A percentile compares a stretch with the other conserved stretches of the same genome.
Evolutionary conservation across 2,113 vertebrate species (phyloP).

Genomic region (Sander vitreus): DNA sequence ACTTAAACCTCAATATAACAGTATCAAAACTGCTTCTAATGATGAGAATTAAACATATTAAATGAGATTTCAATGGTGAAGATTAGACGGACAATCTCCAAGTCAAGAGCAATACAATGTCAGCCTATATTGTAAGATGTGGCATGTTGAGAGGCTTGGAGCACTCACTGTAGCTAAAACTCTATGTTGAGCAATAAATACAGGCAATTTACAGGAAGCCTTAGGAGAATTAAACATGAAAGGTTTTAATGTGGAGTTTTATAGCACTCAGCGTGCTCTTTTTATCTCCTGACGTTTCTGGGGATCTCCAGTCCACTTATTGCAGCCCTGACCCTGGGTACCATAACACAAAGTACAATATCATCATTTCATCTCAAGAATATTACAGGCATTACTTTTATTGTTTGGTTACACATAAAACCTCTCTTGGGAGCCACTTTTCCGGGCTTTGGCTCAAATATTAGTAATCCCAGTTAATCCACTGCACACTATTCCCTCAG

Average conservation of each 20-base stretch:
- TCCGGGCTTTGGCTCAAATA: not conserved
- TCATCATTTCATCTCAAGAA: slow-evolving; percentile 47
- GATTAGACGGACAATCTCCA: not conserved
- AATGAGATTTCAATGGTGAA: slow-evolving; percentile 1
- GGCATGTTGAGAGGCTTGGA: slow-evolving; percentile 7
- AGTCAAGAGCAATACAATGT: not conserved
- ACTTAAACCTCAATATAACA: not conserved
- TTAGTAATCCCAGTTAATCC: slow-evolving; percentile 51
- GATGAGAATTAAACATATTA: slow-evolving; percentile 6
- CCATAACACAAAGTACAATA: slow-evolving; percentile 39
- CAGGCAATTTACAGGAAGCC: slow-evolving; percentile 39
- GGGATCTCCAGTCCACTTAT: slow-evolving; percentile 39
- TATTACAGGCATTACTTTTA: slow-evolving; percentile 37
- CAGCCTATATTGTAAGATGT: slow-evolving; percentile 5
- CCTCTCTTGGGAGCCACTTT: slow-evolving; percentile 9
- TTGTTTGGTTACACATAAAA: slow-evolving; percentile 34
- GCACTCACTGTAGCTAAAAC: slow-evolving; percentile 22
- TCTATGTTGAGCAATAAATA: slow-evolving; percentile 41
- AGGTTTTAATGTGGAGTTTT: slow-evolving; percentile 52
- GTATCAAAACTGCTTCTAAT: not conserved
- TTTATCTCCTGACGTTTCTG: slow-evolving; percentile 53
- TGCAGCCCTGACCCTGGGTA: slow-evolving; percentile 47
- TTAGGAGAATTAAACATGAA: slow-evolving; percentile 47
- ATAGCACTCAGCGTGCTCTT: slow-evolving; percentile 33
- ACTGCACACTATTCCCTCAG: slow-evolving; percentile 21